Conservation (phyloP, 1,140 invertebrate genomes). For the Brachionus rotundiformis region DNA sequence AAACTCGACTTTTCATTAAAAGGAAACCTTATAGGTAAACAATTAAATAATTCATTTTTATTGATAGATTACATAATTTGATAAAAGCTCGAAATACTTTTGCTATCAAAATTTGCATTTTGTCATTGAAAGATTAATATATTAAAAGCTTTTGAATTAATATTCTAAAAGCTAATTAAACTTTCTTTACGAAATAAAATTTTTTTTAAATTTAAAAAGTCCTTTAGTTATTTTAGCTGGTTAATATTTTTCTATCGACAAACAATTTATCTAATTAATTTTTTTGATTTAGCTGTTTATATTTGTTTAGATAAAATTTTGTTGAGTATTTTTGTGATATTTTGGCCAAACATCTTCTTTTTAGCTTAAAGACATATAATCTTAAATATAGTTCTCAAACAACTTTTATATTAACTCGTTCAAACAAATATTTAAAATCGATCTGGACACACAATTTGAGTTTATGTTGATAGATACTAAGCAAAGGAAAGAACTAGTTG, state of each 20-base stretch:
- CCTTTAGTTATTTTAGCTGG: no score
- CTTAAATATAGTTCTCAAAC: neutral
- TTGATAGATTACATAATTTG: conserved; percentile 4
- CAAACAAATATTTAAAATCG: neutral
- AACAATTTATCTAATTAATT: no score
- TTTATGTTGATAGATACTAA: neutral
- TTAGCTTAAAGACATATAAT: no score
- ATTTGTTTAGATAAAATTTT: no score
- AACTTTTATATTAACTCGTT: neutral
- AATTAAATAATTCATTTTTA: conserved; percentile 1
- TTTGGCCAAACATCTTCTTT: no score
- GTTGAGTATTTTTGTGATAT: no score
- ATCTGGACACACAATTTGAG: neutral
- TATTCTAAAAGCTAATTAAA: no score
- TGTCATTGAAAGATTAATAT: neutral
- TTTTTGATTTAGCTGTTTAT: no score
- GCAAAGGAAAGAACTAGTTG: neutral
- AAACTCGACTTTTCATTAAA: neutral
- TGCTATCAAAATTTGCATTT: neutral
- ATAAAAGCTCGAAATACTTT: neutral
- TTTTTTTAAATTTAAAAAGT: no score
- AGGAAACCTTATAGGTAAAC: neutral
- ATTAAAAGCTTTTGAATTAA: neutral
- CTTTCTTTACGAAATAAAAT: no score
- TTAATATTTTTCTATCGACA: no score